Evolutionary conservation across 2,888 invertebrate genomes (phyloP).

Genomic region (Microchrysa polita): DNA sequence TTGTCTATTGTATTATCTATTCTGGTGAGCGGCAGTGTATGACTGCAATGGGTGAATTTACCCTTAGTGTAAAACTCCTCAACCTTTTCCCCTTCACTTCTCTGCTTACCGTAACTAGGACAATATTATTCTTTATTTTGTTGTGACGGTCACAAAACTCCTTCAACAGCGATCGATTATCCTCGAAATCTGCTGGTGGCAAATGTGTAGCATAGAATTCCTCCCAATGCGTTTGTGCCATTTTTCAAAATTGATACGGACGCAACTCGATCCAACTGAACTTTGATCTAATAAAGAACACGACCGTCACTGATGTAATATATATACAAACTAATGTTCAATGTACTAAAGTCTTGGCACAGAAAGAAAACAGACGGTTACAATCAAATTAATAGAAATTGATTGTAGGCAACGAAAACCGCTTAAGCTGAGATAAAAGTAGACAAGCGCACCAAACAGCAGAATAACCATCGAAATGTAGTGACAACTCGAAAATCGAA

Average conservation of each 20-base stretch:
- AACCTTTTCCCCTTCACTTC: no score
- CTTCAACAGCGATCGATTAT: constrained; percentile 75
- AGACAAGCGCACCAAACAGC: no score
- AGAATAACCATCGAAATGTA: no score
- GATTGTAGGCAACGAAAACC: background rate
- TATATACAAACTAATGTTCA: background rate
- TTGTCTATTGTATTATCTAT: no score
- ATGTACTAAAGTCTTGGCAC: background rate
- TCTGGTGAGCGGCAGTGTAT: no score
- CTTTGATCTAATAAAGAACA: background rate
- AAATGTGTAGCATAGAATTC: constrained; percentile 84
- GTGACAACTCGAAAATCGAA: no score
- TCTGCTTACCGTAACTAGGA: constrained; percentile 77
- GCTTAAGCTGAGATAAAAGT: background rate
- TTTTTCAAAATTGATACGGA: constrained; percentile 27
- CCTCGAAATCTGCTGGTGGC: constrained; percentile 80
- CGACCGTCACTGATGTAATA: background rate
- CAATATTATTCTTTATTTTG: constrained; percentile 75
- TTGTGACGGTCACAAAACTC: constrained; percentile 79
- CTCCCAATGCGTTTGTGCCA: constrained; percentile 74
- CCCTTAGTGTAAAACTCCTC: no score
- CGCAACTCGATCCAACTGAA: background rate
- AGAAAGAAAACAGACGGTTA: background rate
- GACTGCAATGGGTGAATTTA: no score
- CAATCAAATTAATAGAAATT: background rate